Conservation (phyloP, 2,888 invertebrate species). For the Conus canariensis region DNA sequence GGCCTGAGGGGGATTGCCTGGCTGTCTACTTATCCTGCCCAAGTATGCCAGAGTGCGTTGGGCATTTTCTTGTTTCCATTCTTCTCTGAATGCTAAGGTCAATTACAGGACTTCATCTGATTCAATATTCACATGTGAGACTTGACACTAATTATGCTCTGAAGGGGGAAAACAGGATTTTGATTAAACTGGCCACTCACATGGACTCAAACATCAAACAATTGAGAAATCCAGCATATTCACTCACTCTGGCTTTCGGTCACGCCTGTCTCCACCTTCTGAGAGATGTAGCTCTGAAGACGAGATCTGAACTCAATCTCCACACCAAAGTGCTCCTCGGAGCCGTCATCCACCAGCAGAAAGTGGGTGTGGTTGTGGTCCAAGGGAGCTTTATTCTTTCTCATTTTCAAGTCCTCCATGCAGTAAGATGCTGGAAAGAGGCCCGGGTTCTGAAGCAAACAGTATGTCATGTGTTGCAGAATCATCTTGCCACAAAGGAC, state of each 20-base stretch:
- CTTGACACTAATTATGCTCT: no score
- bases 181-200: no score
- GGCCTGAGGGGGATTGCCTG: no score
- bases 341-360: constrained; percentile 77
- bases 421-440: constrained; percentile 74
- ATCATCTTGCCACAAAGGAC: not conserved
- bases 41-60: no score
- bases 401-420: constrained; percentile 60
- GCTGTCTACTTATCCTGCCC: no score
- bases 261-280: constrained; percentile 65
- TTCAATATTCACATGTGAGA: no score
- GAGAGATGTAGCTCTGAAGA: constrained; percentile 70
- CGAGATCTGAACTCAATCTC: constrained; percentile 73
- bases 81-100: no score
- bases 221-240: not conserved
- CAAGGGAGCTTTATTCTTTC: constrained; percentile 60
- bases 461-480: not conserved
- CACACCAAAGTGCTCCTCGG: constrained; percentile 70
- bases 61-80: no score
- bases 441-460: constrained; percentile 57
- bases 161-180: no score
- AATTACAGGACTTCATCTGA: no score
- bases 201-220: not conserved
- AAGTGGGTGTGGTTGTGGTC: constrained; percentile 79
- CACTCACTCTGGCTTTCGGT: constrained; percentile 63